Evolutionary conservation across 2,797 vertebrate species (phyloP).

Genomic region (Gobio occitaniae): DNA sequence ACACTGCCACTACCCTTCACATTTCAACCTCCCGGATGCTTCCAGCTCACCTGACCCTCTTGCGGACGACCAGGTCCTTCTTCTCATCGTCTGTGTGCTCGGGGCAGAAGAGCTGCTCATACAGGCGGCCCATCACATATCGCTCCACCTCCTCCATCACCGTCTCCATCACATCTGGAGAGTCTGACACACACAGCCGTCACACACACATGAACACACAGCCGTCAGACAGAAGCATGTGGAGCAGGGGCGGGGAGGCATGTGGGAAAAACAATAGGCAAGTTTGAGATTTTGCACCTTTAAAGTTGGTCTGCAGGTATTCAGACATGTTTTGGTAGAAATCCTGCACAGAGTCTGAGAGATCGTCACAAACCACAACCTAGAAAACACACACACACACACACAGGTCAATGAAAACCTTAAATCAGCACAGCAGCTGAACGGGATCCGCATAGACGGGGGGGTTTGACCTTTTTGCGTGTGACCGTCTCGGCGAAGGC

Average conservation of each 20-base stretch:
- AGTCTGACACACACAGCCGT: not conserved
- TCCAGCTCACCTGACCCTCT: slow-evolving; percentile 86
- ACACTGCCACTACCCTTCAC: not conserved
- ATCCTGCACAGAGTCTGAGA: slow-evolving; percentile 85
- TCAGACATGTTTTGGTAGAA: slow-evolving; percentile 87
- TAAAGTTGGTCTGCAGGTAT: slow-evolving; percentile 81
- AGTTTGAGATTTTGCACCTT: slow-evolving; percentile 73
- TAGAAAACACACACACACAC: slow-evolving; percentile 50
- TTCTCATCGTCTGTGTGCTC: slow-evolving; percentile 95
- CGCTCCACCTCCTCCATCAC: slow-evolving; percentile 97
- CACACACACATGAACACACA: not conserved
- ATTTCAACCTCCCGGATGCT: not conserved
- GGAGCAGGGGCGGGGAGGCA: not conserved
- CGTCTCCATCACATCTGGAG: slow-evolving; percentile 88
- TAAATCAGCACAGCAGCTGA: no score
- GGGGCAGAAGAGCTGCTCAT: slow-evolving; percentile 95
- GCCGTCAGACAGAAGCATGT: not conserved
- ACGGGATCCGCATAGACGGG: no score
- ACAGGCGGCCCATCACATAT: slow-evolving; percentile 94
- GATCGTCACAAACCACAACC: slow-evolving; percentile 83
- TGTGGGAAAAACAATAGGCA: not conserved
- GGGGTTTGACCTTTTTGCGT: slow-evolving; percentile 86
- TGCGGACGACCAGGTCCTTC: slow-evolving; percentile 92
- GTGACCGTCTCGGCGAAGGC: slow-evolving; percentile 88
- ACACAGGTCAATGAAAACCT: not conserved